Base-by-base conservation (phyloP, 2,888 invertebrate species). In the Pseudococcus longispinus region DNA sequence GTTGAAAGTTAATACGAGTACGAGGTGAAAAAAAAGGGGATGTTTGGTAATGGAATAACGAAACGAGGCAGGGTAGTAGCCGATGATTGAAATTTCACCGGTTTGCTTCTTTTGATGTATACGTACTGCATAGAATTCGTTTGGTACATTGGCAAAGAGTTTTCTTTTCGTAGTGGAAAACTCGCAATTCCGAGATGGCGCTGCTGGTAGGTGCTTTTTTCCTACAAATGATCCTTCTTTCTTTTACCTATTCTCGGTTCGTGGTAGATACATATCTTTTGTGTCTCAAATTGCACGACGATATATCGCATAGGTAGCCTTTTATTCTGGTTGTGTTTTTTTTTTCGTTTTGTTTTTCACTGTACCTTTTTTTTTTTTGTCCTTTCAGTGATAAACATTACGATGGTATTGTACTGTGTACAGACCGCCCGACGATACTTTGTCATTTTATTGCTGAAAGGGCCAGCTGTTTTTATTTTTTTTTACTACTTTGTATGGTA, bases 1-100 rank as follows among this genome's bases (percentile, higher is more conserved):
- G 55, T 55, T 55, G 55, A 55, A 55, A 55, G 55, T 55, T 55
- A n/a, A 55, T 55, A 55, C 55, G 55, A 55, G 55, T 55, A n/a
- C 55, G n/a, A 20, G n/a, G 55, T n/a, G n/a, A 15, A 15, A 46
- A 15, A 46, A 55, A 55, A n/a, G 5, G 55, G 55, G 55, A n/a
- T 5, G n/a, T 6, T 55, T n/a, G 55, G 55, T 55, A 55, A 55
- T 55, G 55, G 55, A 55, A 55, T 55, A 55, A 55, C 55, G 55
- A n/a, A 20, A n/a, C 55, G 5, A 13, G 55, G 46, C 13, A 46
- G 46, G 6, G n/a, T 18, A 18, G 55, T 55, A 55, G 55, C n/a
- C 55, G 55, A 55, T 55, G 55, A 55, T 55, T 55, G 55, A 55
- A 55, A 55, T 55, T 55, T 55, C 55, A 55, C 55, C 55, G n/a